Evolutionary conservation across 2,888 invertebrate genomes (phyloP).

Genomic region (Perizoma affinitatum): DNA sequence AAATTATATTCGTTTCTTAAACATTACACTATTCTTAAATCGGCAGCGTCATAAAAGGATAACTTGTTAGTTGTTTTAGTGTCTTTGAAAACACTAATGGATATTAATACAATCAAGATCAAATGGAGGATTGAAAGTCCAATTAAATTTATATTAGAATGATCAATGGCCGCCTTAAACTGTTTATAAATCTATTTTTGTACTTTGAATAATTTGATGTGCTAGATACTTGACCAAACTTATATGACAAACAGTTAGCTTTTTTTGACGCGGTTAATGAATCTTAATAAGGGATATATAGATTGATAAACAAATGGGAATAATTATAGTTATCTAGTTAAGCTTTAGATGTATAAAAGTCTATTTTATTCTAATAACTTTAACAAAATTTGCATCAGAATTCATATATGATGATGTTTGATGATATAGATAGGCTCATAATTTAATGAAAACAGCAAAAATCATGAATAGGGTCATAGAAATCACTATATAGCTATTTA

Average conservation of each 20-base stretch:
- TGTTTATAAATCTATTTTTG: conserved; percentile 4
- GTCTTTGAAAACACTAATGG: neutral
- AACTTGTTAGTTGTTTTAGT: conserved; percentile 4
- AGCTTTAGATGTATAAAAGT: conserved; percentile 23
- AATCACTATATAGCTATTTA: conserved; percentile 3
- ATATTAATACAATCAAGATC: neutral
- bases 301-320: neutral
- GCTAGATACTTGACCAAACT: conserved; percentile 2
- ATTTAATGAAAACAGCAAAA: conserved; percentile 18
- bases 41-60: conserved; percentile 18
- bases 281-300: conserved; percentile 12
- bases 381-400: conserved; percentile 19
- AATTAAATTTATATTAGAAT: neutral
- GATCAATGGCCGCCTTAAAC: neutral
- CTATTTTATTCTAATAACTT: conserved; percentile 25
- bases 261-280: conserved; percentile 19
- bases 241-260: conserved; percentile 4
- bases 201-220: conserved; percentile 4
- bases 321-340: conserved; percentile 2
- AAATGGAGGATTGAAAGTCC: neutral
- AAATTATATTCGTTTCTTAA: conserved; percentile 21
- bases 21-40: conserved; percentile 9
- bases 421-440: conserved; percentile 10
- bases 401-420: conserved; percentile 18
- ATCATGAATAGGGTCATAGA: conserved; percentile 11